A percentile compares a stretch with the other conserved stretches of the same genome.
phyloP scores from a whole-genome alignment of 2,113 vertebrate species.

The Sigmodon hispidus region DNA sequence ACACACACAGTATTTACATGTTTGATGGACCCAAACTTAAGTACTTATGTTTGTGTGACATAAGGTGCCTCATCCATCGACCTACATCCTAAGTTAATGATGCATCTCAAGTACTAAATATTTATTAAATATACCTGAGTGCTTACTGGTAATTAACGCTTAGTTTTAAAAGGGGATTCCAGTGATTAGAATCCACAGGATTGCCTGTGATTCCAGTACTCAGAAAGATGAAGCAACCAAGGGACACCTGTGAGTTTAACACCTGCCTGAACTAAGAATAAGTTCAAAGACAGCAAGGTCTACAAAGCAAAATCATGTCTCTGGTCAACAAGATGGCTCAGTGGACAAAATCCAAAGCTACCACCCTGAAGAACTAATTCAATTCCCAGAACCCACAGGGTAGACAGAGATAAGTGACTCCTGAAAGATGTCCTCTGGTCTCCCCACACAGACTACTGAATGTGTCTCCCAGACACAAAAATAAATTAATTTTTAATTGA shows the following conservation, averaged over 20 bases:
- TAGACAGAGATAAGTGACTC: background rate
- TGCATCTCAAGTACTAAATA: conserved; percentile 31
- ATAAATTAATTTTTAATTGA: background rate
- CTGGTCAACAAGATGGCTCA: background rate
- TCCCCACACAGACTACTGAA: background rate
- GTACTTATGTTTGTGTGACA: background rate
- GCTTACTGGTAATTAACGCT: background rate
- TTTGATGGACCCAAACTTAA: background rate
- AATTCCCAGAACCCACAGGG: background rate
- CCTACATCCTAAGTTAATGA: background rate
- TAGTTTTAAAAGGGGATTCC: background rate
- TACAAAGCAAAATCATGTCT: background rate
- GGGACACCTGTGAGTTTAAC: background rate
- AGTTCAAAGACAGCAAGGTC: background rate
- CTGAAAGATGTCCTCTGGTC: background rate
- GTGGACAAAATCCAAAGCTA: background rate
- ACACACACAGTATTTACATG: background rate
- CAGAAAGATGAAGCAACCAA: background rate
- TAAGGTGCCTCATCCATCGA: background rate
- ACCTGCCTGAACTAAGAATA: background rate
- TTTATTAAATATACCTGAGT: background rate
- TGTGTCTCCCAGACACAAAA: background rate
- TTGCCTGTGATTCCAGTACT: background rate
- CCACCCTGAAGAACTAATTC: background rate
- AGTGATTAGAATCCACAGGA: background rate